Evolutionary conservation across 2,888 invertebrate species (phyloP).

Genomic region (Stenodera caucasica): DNA sequence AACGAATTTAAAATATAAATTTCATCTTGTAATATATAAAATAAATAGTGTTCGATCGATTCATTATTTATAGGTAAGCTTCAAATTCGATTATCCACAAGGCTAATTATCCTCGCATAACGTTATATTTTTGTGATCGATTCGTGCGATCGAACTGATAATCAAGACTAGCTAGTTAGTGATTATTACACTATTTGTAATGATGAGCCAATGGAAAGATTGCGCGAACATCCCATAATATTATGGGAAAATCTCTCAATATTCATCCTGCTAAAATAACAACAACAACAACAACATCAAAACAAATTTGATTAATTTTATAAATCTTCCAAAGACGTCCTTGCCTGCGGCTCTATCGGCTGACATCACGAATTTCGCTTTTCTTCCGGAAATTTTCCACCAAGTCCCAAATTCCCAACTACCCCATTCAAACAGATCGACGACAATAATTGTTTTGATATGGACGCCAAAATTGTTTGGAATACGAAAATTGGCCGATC

Average conservation of each 20-base stretch:
- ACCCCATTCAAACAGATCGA: too few species aligned
- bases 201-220: background rate
- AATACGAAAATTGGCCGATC: constrained; percentile 34
- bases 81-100: too few species aligned
- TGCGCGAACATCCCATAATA: background rate
- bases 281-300: background rate
- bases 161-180: background rate
- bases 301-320: background rate
- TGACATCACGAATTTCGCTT: constrained; percentile 1
- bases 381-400: background rate
- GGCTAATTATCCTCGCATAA: too few species aligned
- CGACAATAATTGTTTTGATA: too few species aligned
- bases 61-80: too few species aligned
- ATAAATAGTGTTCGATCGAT: too few species aligned
- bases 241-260: background rate
- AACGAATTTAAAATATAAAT: too few species aligned
- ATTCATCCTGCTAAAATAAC: background rate
- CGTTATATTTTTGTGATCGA: background rate
- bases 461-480: too few species aligned
- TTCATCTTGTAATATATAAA: too few species aligned
- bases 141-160: background rate
- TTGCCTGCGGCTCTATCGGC: background rate
- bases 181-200: constrained; percentile 6
- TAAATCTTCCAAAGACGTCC: background rate
- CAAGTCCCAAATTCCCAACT: background rate